Percentiles rank a stretch among this genome's conserved stretches.
These are phyloP conservation scores for Caenorhabditis tropicalis DNA, from an alignment of 1,140 invertebrate species.

Conservation along the genomic window DNA sequence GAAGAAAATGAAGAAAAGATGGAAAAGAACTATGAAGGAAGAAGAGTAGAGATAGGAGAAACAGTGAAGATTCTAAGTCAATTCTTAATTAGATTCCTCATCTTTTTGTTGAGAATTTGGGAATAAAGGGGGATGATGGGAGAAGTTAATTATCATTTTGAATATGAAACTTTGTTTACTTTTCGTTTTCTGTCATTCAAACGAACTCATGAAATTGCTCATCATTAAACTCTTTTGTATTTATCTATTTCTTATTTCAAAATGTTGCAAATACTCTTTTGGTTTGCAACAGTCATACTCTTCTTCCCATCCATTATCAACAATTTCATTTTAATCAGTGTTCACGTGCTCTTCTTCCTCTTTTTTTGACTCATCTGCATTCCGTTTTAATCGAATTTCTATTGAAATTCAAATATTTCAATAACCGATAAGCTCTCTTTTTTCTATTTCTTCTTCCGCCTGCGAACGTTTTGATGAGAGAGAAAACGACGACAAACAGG, in stretches of 20 bases:
- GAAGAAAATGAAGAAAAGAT: not conserved
- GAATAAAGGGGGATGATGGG: no score
- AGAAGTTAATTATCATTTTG: no score
- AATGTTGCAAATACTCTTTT: no score
- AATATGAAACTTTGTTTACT: no score
- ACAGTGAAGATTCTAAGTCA: not conserved
- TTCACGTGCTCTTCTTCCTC: not conserved
- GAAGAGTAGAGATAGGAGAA: not conserved
- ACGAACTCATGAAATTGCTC: no score
- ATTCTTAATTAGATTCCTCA: no score
- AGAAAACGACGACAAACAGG: not conserved
- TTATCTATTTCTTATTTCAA: no score
- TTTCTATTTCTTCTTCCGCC: not conserved
- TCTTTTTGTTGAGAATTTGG: no score
- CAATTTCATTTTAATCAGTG: not conserved
- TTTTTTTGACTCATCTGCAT: not conserved
- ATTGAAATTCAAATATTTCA: not conserved
- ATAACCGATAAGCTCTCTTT: not conserved
- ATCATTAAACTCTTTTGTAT: no score
- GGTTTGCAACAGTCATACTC: no score
- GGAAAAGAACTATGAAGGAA: not conserved
- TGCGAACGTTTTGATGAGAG: not conserved
- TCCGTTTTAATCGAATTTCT: not conserved
- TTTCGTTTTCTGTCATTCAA: no score
- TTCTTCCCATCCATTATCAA: not conserved